phyloP scores from a whole-genome alignment of 1,140 invertebrate species.

The Magallana ariakensis region DNA sequence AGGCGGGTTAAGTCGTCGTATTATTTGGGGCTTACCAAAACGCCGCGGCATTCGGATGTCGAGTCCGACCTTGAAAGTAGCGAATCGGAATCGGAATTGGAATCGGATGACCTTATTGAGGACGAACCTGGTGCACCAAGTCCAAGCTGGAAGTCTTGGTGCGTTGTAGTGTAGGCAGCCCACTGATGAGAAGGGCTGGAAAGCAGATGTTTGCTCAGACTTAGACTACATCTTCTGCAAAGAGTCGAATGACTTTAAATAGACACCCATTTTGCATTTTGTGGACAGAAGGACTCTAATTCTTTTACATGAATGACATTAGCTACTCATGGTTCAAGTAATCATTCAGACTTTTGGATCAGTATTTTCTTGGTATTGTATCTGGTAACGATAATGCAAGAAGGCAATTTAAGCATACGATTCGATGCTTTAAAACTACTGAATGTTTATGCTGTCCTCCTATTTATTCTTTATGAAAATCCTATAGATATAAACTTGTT shows the following conservation, averaged over 20 bases:
- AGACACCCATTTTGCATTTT: background rate
- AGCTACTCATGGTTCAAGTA: too few relatives aligned
- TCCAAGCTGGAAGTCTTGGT: background rate
- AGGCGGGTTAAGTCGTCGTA: constrained; percentile 12
- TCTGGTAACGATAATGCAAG: too few relatives aligned
- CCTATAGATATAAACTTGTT: too few relatives aligned
- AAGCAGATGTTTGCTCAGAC: background rate
- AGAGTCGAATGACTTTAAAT: background rate
- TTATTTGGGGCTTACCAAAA: constrained; percentile 8
- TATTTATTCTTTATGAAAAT: too few relatives aligned
- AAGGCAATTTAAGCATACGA: too few relatives aligned
- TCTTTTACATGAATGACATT: background rate
- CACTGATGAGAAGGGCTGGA: background rate
- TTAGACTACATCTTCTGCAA: background rate
- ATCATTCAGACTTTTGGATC: too few relatives aligned
- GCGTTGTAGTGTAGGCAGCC: background rate
- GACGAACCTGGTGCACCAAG: constrained; percentile 12
- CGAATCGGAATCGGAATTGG: background rate
- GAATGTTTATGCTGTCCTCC: too few relatives aligned
- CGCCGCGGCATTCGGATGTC: constrained; percentile 19
- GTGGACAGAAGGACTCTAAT: background rate
- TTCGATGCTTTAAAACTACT: too few relatives aligned
- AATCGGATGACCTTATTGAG: background rate
- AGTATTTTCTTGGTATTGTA: too few relatives aligned
- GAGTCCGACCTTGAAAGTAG: constrained; percentile 24